Conservation (phyloP, 2,888 invertebrate species). For the Calliopum simillimum region DNA sequence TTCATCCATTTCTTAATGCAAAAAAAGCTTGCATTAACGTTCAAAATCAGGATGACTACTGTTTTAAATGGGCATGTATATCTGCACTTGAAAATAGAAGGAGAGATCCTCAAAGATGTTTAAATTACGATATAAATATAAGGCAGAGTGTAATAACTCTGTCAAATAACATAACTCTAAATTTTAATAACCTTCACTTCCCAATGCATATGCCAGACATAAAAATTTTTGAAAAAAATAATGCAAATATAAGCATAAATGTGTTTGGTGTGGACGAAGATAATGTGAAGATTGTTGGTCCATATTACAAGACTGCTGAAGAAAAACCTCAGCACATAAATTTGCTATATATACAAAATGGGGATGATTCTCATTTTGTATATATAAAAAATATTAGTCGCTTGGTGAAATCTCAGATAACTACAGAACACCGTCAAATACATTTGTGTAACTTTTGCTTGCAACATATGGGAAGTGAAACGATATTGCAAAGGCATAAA, state of each 20-base stretch:
- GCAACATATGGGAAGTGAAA: neutral
- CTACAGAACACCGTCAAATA: too few species aligned
- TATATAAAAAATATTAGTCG: neutral
- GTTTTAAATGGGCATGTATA: neutral
- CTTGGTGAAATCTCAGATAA: neutral
- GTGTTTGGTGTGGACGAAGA: neutral
- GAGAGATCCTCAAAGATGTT: neutral
- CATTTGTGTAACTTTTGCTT: too few species aligned
- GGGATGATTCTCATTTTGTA: too few species aligned
- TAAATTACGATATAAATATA: too few species aligned
- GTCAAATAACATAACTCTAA: too few species aligned
- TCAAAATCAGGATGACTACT: neutral
- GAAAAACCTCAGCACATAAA: neutral
- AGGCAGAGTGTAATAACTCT: too few species aligned
- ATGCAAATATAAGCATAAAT: too few species aligned
- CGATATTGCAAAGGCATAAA: neutral
- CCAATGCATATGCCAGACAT: neutral
- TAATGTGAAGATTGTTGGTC: neutral
- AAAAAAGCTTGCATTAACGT: neutral
- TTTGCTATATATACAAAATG: slow-evolving; percentile 1
- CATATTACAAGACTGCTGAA: neutral
- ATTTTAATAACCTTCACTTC: neutral
- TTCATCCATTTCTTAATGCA: neutral
- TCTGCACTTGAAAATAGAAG: neutral
- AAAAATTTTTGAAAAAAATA: neutral